A percentile compares a stretch with the other conserved stretches of the same genome.
Conservation (phyloP, 2,113 vertebrate genomes). For the Silurus glanis region DNA sequence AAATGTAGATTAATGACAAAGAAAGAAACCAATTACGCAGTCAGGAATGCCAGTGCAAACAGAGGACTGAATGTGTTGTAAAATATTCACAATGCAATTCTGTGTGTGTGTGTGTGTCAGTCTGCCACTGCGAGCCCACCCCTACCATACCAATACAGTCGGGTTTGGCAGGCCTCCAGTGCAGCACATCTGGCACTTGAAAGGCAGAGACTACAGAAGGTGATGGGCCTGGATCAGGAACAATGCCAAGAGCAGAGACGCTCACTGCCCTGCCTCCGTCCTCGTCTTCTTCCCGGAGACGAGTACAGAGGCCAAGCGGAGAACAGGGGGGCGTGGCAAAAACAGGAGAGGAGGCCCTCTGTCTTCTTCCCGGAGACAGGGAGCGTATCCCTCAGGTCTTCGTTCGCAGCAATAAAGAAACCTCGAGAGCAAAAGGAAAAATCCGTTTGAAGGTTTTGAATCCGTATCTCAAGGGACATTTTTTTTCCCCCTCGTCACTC, state of each 20-base stretch:
- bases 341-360: constrained; percentile 7
- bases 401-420: neutral
- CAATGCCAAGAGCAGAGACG: constrained; percentile 52
- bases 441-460: constrained; percentile 1
- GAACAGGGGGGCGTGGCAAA: neutral
- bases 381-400: neutral
- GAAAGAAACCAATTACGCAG: too few species aligned
- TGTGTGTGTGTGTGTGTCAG: neutral
- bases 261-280: constrained; percentile 22
- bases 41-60: neutral
- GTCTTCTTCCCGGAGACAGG: neutral
- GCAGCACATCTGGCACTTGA: constrained; percentile 66
- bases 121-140: constrained; percentile 8
- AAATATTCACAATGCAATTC: neutral
- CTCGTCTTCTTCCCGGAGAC: constrained; percentile 28
- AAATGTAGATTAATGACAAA: too few species aligned
- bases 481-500: constrained; percentile 22
- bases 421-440: too few species aligned
- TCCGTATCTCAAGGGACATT: constrained; percentile 41
- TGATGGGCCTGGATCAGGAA: constrained; percentile 58
- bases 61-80: neutral
- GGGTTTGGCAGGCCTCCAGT: constrained; percentile 53
- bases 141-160: constrained; percentile 55
- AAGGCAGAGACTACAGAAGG: constrained; percentile 60
- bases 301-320: constrained; percentile 18